Base-by-base conservation (phyloP, 2,113 vertebrate genomes). In the Zingel zingel region DNA sequence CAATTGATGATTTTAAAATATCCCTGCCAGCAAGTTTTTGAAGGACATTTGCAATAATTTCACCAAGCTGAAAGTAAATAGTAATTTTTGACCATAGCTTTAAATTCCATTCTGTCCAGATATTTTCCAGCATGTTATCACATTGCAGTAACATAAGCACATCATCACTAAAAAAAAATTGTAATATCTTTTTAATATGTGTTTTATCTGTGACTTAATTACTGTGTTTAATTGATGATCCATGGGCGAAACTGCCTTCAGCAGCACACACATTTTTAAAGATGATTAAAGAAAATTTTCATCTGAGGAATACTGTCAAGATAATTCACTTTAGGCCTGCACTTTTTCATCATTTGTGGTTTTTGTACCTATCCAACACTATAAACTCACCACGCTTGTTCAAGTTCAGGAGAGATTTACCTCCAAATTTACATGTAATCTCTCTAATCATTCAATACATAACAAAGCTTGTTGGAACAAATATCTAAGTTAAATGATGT, bases 31-130 rank as follows among this genome's bases (percentile, higher is more conserved):
- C 43, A 66, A 27, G 43, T 33, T 70, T 65, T 27, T 54, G 9
- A 82, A 80, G 53, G 71, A 25, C 70, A 75, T 59, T 74, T 33
- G 27, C 30, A 66, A 36, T 23, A 51, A 58, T 65, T 77, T 64
- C 33, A 39, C 1, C 36, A 61, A 67, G 47, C 47, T 43, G 5
- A 15, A 57, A 77, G 27, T n/a, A 50, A 51, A 51, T 36, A 73
- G 27, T 27, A 56, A 63, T 53, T 63, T 25, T 62, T 64, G 11
- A 30, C 21, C 15, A n/a, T 33, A 33, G 33, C 33, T 33, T 12
- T 33, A 5, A 33, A 57, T 45, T 58, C 11, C 25, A 16, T 47
- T 30, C 21, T 36, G 13, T 30, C 11, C 27, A 7, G 33, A 47
- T 69, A 51, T 68, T 59, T 77, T 6, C 0, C 27, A 30, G 25